Conservation (phyloP, 2,888 invertebrate genomes). For the Tachina fera region DNA sequence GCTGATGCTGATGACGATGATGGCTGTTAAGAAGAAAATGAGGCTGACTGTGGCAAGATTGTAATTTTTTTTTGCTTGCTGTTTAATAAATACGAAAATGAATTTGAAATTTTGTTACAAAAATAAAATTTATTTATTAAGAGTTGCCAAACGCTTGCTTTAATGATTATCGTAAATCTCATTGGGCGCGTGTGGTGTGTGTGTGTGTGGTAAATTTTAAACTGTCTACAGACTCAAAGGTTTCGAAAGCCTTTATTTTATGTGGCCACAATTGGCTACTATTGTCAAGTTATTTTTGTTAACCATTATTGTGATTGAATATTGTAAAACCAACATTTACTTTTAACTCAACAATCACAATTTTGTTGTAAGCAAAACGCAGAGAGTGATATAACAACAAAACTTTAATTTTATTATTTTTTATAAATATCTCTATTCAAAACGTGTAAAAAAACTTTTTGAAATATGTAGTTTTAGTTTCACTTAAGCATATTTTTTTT, state of each 20-base stretch:
- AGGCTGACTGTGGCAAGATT: conserved; percentile 1
- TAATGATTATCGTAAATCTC: conserved; percentile 55
- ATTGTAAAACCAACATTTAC: neutral
- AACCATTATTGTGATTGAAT: conserved; percentile 12
- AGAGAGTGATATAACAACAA: neutral
- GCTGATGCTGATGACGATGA: conserved; percentile 12
- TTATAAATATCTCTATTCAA: no score
- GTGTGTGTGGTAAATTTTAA: conserved; percentile 41
- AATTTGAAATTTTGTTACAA: neutral
- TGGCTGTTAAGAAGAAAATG: conserved; percentile 34
- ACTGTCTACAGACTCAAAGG: neutral
- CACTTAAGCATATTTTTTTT: no score
- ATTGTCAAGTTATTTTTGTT: conserved; percentile 25
- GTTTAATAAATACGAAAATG: neutral
- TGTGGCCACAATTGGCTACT: neutral
- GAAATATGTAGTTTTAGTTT: no score
- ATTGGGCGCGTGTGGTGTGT: neutral
- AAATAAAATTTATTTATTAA: conserved; percentile 58
- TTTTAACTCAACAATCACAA: neutral
- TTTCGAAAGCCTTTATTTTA: neutral
- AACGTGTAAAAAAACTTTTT: no score
- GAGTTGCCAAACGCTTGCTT: conserved; percentile 44
- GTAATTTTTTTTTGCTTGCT: neutral
- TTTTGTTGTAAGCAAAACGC: neutral
- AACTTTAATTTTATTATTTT: no score